Base-by-base conservation (phyloP, 2,888 invertebrate species). In the Cryptus armator region DNA sequence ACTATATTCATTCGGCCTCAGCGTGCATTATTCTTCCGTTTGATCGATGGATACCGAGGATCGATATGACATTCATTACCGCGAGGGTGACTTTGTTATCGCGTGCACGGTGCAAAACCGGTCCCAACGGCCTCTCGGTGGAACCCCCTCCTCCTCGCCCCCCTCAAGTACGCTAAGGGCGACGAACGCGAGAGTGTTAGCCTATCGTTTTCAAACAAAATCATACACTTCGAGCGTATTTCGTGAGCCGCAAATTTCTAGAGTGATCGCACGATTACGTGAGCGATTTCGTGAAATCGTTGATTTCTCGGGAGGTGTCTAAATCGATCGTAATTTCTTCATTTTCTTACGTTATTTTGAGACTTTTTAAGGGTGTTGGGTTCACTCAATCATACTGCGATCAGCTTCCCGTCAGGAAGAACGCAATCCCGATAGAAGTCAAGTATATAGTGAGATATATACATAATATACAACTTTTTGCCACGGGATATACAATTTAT, bases 41-140 rank as follows among this genome's bases (percentile, higher is more conserved):
- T 83, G 82, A 82, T 82, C 82, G 82, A 77, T 82, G 82, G 59
- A 72, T 77, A 67, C 76, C 75, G 59, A 19, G 64, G 85, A 85
- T 85, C 85, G 82, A 85, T 85, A 82, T 85, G 82, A 85, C 85
- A 85, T 85, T 83, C 79, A 85, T 85, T 83, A 80, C 72, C 80
- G 67, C 32, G 76, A 70, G 71, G 62, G 67, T 72, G 82, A 82
- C 85, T 79, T 71, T 72, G 82, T 85, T 85, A 83, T 85, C 85
- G 85, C 82, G 85, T 82, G 85, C 51, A n/a, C 79, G 43, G 64
- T 59, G 9, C 43, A 16, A 48, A 75, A 78, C 46, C 19, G 43
- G 59, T 68, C 71, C n/a, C 53, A 66, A 79, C 64, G 56, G 51
- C 81, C 14, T 12, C 59, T 10, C 66, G 74, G 48, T 81, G 43